Conservation (phyloP, 1,140 invertebrate genomes). For the Oncopeltus fasciatus region DNA sequence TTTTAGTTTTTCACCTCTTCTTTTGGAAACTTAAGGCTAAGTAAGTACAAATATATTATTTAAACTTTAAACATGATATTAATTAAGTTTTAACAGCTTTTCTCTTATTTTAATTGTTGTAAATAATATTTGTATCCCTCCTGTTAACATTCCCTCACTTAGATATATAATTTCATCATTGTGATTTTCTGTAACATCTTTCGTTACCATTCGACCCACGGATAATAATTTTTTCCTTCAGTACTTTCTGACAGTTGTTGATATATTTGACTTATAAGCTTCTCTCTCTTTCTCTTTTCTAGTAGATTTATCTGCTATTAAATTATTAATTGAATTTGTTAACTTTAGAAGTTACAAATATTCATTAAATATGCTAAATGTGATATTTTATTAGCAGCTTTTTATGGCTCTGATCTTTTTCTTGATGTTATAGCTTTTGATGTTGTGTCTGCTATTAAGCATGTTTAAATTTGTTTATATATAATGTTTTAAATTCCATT, state of each 20-base stretch:
- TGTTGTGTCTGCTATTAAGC: not conserved
- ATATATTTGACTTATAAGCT: not conserved
- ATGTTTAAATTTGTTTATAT: not conserved
- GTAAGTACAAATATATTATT: constrained; percentile 3
- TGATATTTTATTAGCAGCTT: constrained; percentile 1
- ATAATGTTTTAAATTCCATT: not conserved
- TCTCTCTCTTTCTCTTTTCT: not conserved
- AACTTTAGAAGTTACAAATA: not conserved
- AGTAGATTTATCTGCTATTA: not conserved
- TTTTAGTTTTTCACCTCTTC: too few species aligned
- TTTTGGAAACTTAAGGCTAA: not conserved
- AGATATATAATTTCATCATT: not conserved
- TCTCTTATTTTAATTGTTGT: not conserved
- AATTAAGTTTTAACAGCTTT: not conserved
- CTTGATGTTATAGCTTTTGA: not conserved
- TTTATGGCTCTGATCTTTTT: not conserved
- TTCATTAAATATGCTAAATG: not conserved
- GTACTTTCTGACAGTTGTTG: not conserved
- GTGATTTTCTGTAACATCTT: constrained; percentile 4
- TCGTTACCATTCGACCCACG: not conserved
- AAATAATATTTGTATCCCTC: not conserved
- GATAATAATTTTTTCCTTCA: not conserved
- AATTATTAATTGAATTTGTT: not conserved
- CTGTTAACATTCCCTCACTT: constrained; percentile 4
- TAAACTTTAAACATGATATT: not conserved